Evolutionary conservation across 2,797 vertebrate genomes (phyloP).

Genomic region (Rousettus madagascariensis): DNA sequence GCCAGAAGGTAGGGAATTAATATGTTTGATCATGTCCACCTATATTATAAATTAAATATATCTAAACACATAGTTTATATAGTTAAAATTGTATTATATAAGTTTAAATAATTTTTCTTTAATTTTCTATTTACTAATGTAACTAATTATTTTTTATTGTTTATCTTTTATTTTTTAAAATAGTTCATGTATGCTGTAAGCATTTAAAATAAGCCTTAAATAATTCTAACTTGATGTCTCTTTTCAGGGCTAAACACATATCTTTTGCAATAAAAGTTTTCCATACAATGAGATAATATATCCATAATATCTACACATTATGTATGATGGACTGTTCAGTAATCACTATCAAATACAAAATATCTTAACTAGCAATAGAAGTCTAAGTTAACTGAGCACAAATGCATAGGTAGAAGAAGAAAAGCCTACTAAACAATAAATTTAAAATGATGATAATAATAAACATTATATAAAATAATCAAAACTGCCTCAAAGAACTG

Average conservation of each 20-base stretch:
- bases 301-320: not conserved
- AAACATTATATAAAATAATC: not conserved
- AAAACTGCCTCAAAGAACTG: not conserved
- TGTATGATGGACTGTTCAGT: not conserved
- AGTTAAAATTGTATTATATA: not conserved
- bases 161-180: conserved; percentile 13
- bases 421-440: not conserved
- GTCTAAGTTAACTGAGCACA: not conserved
- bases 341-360: not conserved
- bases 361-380: not conserved
- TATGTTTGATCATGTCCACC: not conserved
- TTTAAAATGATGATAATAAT: not conserved
- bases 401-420: not conserved
- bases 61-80: not conserved
- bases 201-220: not conserved
- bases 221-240: not conserved
- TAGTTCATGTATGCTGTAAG: not conserved
- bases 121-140: not conserved
- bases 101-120: not conserved
- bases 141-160: not conserved
- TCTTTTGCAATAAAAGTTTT: not conserved
- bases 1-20: not conserved
- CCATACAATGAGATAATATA: not conserved
- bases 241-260: not conserved
- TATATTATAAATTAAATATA: not conserved